A percentile compares a stretch with the other conserved stretches of the same genome.
Evolutionary conservation across 2,888 invertebrate genomes (phyloP).

Genomic region (Ectemnius continuus): DNA sequence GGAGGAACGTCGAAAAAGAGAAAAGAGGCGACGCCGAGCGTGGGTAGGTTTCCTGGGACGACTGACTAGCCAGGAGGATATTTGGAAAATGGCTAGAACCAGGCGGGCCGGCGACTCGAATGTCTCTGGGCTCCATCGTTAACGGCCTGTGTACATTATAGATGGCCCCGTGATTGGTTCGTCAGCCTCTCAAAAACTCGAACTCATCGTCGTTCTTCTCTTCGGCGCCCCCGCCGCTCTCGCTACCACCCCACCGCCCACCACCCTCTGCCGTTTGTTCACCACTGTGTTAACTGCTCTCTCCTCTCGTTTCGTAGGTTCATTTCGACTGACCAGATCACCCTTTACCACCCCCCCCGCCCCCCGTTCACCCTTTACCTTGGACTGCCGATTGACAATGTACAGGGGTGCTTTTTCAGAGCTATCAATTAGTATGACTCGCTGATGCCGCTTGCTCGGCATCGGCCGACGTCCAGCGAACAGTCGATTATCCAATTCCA

Average conservation of each 20-base stretch:
- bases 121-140: conserved; percentile 66
- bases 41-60: conserved; percentile 59
- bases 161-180: conserved; percentile 73
- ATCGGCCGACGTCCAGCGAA: conserved; percentile 36
- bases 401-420: conserved; percentile 59
- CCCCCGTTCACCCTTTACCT: conserved; percentile 38
- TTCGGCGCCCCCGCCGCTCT: conserved; percentile 20
- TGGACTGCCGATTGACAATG: conserved; percentile 60
- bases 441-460: conserved; percentile 38
- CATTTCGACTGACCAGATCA: conserved; percentile 53
- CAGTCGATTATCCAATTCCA: conserved; percentile 24
- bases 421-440: conserved; percentile 65
- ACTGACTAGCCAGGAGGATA: conserved; percentile 57
- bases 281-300: conserved; percentile 21
- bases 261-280: conserved; percentile 5
- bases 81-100: conserved; percentile 65
- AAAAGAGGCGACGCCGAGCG: conserved; percentile 38
- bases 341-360: conserved; percentile 20
- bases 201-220: conserved; percentile 49
- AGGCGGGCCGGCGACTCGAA: conserved; percentile 49
- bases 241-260: conserved; percentile 20
- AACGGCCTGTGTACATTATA: conserved; percentile 73
- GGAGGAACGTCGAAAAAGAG: conserved; percentile 52
- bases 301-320: conserved; percentile 58
- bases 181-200: conserved; percentile 70